Base-by-base conservation (phyloP, 2,888 invertebrate species). In the Antheraea assamensis region DNA sequence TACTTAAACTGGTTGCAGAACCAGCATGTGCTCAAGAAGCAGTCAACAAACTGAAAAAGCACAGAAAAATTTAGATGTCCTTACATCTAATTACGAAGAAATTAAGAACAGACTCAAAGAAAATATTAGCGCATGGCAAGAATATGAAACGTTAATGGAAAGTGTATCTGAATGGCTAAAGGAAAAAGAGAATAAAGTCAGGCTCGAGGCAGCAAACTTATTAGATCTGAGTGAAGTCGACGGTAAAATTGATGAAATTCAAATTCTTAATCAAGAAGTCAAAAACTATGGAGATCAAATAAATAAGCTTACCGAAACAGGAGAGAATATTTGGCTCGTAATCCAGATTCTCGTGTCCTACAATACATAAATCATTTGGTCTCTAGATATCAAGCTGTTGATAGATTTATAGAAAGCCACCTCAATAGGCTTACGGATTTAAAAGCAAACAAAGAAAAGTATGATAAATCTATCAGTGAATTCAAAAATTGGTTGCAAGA, bases 281-380 rank as follows among this genome's bases (percentile, higher is more conserved):
- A 90, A 95, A 58, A 93, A 95, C 13, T 97, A 97, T 78, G 95
- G 96, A 74, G 94, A 91, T 1, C 96, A 97, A 83, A 95, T 98
- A 30, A 95, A 95, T 52, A 96, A 96, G 76, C 90, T 98, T 30
- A 95, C 95, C 21, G 93, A 95, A 47, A 94, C 97, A 5, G 97
- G 97, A 2, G 96, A 97, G 73, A 95, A 96, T 78, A 96, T 99
- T 94, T 96, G 49, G 95, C 96, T 75, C 96, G 97, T 82, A 97
- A 97, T 86, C 97, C 98, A 0, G 98, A 98, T 85, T 97, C 97
- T 0, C 95, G 98, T 68, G 97, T 98, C 21, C 95, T 96, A 1
- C 98, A 98, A 85, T 97, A 97, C 85, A 97, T 97, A 0, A 96
- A 96, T 73, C 98, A 98, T 85, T 93, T 98, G 74, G 95, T 96